Percentiles rank a stretch among this genome's conserved stretches.
phyloP scores from a whole-genome alignment of 2,113 vertebrate species.

The Tangachromis dhanisi region DNA sequence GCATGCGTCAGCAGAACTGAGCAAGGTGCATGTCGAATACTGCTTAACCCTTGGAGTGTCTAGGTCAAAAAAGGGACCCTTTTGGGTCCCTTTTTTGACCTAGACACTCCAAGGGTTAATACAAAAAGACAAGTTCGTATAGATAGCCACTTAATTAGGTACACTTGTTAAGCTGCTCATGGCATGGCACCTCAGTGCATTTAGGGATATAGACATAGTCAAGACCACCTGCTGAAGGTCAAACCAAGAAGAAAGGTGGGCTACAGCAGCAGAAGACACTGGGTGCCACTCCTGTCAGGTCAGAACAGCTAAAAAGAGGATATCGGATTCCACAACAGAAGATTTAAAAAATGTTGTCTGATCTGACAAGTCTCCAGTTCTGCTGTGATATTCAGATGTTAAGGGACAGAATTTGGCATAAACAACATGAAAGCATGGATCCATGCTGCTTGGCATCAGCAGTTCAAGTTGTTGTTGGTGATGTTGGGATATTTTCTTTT shows the following conservation, averaged over 20 bases:
- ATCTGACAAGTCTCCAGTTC: neutral
- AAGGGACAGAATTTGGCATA: neutral
- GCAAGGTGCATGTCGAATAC: slow-evolving; percentile 14
- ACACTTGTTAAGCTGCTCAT: neutral
- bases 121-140: neutral
- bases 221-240: neutral
- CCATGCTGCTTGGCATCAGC: neutral
- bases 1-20: neutral
- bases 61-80: too few species aligned
- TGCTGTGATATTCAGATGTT: neutral
- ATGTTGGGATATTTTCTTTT: neutral
- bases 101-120: too few species aligned
- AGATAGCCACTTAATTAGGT: neutral
- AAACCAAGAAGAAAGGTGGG: neutral
- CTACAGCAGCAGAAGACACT: neutral
- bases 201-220: neutral
- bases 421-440: neutral
- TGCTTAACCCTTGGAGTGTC: too few species aligned
- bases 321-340: neutral
- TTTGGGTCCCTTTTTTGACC: too few species aligned
- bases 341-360: neutral
- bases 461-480: neutral
- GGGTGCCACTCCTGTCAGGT: neutral
- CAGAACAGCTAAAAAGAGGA: neutral
- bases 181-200: neutral